Evolutionary conservation across 2,797 vertebrate genomes (phyloP).

Genomic region (Lepidocolaptes lacrymiger): DNA sequence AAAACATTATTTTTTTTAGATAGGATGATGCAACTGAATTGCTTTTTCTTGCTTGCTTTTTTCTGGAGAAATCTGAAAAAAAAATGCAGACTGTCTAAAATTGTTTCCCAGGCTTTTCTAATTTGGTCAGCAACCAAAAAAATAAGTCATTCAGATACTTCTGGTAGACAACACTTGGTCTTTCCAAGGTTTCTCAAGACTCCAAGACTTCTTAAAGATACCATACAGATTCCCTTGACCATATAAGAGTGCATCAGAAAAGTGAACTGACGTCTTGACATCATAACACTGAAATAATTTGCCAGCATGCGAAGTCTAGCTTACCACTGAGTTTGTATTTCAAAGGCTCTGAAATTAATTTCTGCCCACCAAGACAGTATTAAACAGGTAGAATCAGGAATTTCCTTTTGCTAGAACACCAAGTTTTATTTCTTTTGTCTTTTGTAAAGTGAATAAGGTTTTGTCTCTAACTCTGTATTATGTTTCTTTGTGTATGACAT

Average conservation of each 20-base stretch:
- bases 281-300: neutral
- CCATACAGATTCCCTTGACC: neutral
- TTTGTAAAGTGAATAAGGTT: neutral
- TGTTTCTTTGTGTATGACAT: neutral
- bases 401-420: neutral
- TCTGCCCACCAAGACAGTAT: neutral
- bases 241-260: neutral
- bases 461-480: neutral
- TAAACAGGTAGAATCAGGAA: neutral
- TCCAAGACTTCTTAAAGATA: neutral
- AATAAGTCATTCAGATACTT: neutral
- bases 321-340: neutral
- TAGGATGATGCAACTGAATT: neutral
- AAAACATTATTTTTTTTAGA: neutral
- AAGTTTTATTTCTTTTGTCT: neutral
- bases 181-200: neutral
- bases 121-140: neutral
- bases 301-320: neutral
- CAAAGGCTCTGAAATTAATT: neutral
- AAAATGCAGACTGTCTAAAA: neutral
- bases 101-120: neutral
- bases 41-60: neutral
- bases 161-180: neutral
- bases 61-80: neutral
- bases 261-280: neutral